A percentile compares a stretch with the other conserved stretches of the same genome.
Conservation (phyloP, 2,888 invertebrate genomes). For the Athetis lepigone region DNA sequence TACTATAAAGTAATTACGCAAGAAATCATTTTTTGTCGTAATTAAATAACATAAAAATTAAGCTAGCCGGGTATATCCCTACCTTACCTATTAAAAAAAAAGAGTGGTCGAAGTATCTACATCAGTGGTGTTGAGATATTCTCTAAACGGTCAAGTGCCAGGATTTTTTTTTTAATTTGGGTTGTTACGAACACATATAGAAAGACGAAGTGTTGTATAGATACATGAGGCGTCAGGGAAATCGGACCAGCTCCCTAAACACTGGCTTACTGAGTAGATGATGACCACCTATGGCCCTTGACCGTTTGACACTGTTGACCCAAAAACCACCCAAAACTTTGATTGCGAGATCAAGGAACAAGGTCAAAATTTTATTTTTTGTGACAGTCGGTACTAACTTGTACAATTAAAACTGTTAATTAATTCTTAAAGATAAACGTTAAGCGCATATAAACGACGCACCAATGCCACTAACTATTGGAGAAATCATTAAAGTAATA, state of each 20-base stretch:
- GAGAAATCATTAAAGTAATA: background rate
- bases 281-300: constrained; percentile 72
- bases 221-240: constrained; percentile 73
- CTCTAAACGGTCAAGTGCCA: constrained; percentile 86
- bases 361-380: background rate
- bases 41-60: too few species aligned
- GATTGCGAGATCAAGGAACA: constrained; percentile 74
- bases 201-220: constrained; percentile 76
- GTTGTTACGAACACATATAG: constrained; percentile 81
- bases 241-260: constrained; percentile 76
- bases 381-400: background rate
- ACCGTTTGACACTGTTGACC: constrained; percentile 21
- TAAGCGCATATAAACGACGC: rapidly evolving
- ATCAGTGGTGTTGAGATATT: constrained; percentile 85
- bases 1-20: too few species aligned
- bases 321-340: constrained; percentile 54
- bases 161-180: constrained; percentile 79
- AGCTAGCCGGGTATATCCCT: too few species aligned
- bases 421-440: background rate
- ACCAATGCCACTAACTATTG: background rate
- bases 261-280: constrained; percentile 85
- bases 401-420: background rate
- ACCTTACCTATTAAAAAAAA: too few species aligned
- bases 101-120: constrained; percentile 82
- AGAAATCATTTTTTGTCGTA: too few species aligned